Conservation (phyloP, 2,113 vertebrate genomes). For the Nothoprocta perdicaria region DNA sequence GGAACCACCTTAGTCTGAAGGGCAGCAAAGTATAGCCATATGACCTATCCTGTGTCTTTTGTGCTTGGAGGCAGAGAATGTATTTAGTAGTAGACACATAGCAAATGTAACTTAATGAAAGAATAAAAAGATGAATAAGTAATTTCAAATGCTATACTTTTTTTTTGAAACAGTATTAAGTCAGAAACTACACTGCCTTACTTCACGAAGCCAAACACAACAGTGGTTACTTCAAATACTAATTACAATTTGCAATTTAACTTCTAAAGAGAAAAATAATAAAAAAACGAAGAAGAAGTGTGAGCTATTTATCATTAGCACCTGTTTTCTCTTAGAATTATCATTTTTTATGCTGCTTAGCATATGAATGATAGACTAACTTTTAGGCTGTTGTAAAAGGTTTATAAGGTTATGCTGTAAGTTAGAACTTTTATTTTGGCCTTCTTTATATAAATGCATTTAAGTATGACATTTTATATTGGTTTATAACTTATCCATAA, state of each 20-base stretch:
- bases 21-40: not conserved
- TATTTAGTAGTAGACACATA: not conserved
- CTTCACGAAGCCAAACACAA: not conserved
- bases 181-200: not conserved
- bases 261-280: not conserved
- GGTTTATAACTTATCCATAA: accelerated
- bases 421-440: not conserved
- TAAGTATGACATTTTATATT: not conserved
- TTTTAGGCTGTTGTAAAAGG: not conserved
- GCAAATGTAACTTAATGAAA: not conserved
- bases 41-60: not conserved
- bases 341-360: not conserved
- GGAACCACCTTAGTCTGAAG: not conserved
- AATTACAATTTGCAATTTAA: not conserved
- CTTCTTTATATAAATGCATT: not conserved
- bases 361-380: not conserved
- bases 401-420: not conserved
- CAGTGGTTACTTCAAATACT: not conserved
- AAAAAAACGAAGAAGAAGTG: not conserved
- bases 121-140: not conserved
- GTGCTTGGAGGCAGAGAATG: not conserved
- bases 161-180: not conserved
- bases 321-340: not conserved
- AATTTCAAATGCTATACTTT: not conserved
- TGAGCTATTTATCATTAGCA: not conserved